phyloP scores from a whole-genome alignment of 2,888 invertebrate species.

The Congeria kusceri region DNA sequence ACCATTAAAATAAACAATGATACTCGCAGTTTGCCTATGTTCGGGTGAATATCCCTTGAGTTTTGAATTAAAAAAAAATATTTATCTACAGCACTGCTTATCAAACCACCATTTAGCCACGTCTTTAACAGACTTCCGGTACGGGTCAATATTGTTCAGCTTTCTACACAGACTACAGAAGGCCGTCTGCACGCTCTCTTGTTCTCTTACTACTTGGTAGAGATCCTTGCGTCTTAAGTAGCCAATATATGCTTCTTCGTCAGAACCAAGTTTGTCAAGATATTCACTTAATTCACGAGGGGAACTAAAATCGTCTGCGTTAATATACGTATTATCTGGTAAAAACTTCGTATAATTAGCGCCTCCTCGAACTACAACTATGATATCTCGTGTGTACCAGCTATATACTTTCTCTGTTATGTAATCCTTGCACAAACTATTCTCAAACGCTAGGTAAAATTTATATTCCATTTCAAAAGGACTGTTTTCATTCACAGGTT shows the following conservation, averaged over 20 bases:
- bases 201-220: neutral
- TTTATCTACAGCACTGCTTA: no score
- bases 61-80: no score
- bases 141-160: slow-evolving; percentile 32
- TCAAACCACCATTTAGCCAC: slow-evolving; percentile 34
- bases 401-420: slow-evolving; percentile 15
- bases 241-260: slow-evolving; percentile 36
- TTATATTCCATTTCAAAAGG: neutral
- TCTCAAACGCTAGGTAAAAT: slow-evolving; percentile 17
- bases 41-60: no score
- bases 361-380: slow-evolving; percentile 13
- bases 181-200: slow-evolving; percentile 18
- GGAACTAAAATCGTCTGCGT: slow-evolving; percentile 50
- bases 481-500: neutral
- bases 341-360: neutral
- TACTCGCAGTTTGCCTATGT: no score
- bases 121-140: slow-evolving; percentile 6
- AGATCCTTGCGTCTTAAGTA: slow-evolving; percentile 24
- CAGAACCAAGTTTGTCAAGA: slow-evolving; percentile 27
- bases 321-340: slow-evolving; percentile 57
- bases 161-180: slow-evolving; percentile 45
- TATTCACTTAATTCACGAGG: slow-evolving; percentile 37
- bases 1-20: no score
- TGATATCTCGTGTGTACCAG: slow-evolving; percentile 6
- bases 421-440: slow-evolving; percentile 2